Base-by-base conservation (phyloP, 2,797 vertebrate genomes). In the Rhyacichthys aspro region DNA sequence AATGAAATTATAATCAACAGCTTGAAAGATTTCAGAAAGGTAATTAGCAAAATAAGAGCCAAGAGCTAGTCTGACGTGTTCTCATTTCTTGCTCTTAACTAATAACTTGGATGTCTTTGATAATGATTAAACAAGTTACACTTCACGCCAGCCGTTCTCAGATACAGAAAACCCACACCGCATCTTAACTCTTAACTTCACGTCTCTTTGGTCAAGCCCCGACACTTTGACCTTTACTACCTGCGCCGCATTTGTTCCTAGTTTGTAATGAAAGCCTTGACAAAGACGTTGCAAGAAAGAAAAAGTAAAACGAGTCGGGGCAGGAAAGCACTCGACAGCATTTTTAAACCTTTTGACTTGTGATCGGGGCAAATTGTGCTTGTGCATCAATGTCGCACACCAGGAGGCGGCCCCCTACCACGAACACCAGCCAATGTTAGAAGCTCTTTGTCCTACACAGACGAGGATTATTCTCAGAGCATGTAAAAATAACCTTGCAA, bases 141-240 rank as follows among this genome's bases (percentile, higher is more conserved):
- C 19, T 23, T 5, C 19, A 23, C 2, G 5, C 19, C 19, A 15
- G 36, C 36, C 36, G 11, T 16, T 32, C n/a, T 49, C 47, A 44
- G n/a, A n/a, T 41, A 34, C 43, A 53, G 56, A 61, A 17, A 66
- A 32, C 48, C 50, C n/a, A 28, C 42, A 18, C 48, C 33, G 39
- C 28, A 33, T 64, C 23, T 70, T 55, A 33, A 54, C 65, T 76
- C 44, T 44, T 42, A 60, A 72, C n/a, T n/a, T n/a, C n/a, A n/a
- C n/a, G n/a, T n/a, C n/a, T n/a, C n/a, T n/a, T n/a, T 65, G 59
- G 63, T 47, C 55, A 59, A 47, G 57, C 52, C 59, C 78, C 84
- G 68, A 74, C 74, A 72, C 67, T 41, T 52, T 70, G 74, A 71
- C 79, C 79, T 83, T 52, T 78, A 81, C 60, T 74, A n/a, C 23